Evolutionary conservation across 2,797 vertebrate genomes (phyloP).

Genomic region (Acrocephalus scirpaceus): DNA sequence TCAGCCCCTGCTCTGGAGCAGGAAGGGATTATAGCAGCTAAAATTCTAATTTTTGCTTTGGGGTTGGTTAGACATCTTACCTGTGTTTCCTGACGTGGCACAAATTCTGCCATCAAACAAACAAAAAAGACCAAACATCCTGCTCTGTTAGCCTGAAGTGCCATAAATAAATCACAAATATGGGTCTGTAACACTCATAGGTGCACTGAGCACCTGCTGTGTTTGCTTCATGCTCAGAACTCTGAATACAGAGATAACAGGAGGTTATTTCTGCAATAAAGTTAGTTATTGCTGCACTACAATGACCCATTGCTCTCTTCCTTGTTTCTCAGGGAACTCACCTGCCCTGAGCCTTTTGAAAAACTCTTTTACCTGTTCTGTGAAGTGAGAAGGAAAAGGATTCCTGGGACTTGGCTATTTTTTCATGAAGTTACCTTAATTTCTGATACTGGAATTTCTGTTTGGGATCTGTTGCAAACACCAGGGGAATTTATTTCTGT

Average conservation of each 20-base stretch:
- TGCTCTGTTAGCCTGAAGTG: background rate
- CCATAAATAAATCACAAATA: background rate
- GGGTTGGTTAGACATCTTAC: background rate
- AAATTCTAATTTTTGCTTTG: background rate
- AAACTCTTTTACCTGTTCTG: background rate
- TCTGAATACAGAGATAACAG: background rate
- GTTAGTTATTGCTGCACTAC: background rate
- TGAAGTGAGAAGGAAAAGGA: background rate
- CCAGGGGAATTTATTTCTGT: background rate
- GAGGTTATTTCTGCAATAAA: conserved; percentile 19
- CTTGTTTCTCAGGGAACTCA: background rate
- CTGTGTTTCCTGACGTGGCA: background rate
- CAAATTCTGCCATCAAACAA: background rate
- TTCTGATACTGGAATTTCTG: background rate
- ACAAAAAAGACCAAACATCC: background rate
- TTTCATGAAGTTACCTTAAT: background rate
- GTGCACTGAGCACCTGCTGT: background rate
- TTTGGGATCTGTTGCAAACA: background rate
- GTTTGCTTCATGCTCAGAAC: background rate
- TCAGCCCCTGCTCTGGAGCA: background rate
- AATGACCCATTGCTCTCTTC: background rate
- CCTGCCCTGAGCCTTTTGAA: background rate
- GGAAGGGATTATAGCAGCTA: background rate
- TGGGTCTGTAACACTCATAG: fast-evolving
- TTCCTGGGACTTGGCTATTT: background rate